A percentile compares a stretch with the other conserved stretches of the same genome.
Conservation (phyloP, 2,888 invertebrate genomes). For the Ceramica pisi region DNA sequence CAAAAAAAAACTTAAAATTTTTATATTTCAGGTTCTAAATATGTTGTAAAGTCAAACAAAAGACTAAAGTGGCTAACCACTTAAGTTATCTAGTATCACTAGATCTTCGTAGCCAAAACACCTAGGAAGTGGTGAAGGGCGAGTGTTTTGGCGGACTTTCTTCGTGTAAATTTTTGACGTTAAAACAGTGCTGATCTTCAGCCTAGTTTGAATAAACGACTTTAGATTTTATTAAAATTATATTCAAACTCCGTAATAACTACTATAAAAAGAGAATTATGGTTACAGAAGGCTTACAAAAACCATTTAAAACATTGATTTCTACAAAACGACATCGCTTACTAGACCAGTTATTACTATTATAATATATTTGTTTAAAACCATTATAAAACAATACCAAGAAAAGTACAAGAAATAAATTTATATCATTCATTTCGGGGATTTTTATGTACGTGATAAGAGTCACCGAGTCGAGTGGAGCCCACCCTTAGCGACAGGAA, state of each 20-base stretch:
- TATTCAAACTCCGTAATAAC: too few species aligned
- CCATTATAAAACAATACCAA: not conserved
- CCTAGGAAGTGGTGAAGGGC: too few species aligned
- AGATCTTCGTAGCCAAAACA: not conserved
- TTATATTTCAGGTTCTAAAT: not conserved
- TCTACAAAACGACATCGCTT: too few species aligned
- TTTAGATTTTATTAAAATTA: too few species aligned
- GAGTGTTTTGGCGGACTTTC: too few species aligned
- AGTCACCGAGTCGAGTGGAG: conserved; percentile 6
- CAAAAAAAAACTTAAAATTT: not conserved
- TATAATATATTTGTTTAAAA: not conserved
- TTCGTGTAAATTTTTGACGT: too few species aligned
- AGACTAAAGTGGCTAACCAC: not conserved
- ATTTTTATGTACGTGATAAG: conserved; percentile 13
- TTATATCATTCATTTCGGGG: not conserved
- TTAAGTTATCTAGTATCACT: not conserved
- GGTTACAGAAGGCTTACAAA: too few species aligned
- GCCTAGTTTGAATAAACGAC: too few species aligned
- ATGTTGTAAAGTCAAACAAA: not conserved
- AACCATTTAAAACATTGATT: too few species aligned
- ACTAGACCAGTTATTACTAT: too few species aligned
- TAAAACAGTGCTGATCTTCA: too few species aligned
- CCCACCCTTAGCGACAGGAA: not conserved
- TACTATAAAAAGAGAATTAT: too few species aligned
- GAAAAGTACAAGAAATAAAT: conserved; percentile 6